Conservation (phyloP, 2,113 vertebrate genomes). For the Raja brachyura region DNA sequence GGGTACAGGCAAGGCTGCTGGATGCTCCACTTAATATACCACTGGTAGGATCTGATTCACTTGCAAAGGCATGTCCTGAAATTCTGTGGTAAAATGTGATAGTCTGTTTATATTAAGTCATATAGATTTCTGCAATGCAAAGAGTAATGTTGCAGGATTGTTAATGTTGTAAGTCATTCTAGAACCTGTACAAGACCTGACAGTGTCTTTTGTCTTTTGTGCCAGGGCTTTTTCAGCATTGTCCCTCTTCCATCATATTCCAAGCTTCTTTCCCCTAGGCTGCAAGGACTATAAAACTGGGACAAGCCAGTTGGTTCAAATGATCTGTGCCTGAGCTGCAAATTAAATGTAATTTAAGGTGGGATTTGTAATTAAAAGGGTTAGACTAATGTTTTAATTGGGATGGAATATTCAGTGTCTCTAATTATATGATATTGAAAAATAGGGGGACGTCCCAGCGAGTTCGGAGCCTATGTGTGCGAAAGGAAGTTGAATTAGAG, state of each 20-base stretch:
- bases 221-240: too few species aligned
- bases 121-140: background rate
- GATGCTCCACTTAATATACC: too few species aligned
- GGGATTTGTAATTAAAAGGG: background rate
- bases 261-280: too few species aligned
- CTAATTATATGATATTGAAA: background rate
- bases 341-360: background rate
- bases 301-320: background rate
- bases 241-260: too few species aligned
- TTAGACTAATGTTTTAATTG: background rate
- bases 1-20: background rate
- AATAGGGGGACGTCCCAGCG: background rate
- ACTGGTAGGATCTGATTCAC: background rate
- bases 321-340: background rate
- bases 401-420: background rate
- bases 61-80: constrained; percentile 24
- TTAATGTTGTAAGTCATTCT: background rate
- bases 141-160: background rate
- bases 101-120: background rate
- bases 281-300: background rate
- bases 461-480: background rate
- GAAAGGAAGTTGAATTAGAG: background rate
- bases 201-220: too few species aligned
- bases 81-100: background rate
- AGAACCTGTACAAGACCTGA: too few species aligned